Percentiles rank a stretch among this genome's conserved stretches.
Conservation (phyloP, 2,113 vertebrate genomes). For the Ctenomys sociabilis region DNA sequence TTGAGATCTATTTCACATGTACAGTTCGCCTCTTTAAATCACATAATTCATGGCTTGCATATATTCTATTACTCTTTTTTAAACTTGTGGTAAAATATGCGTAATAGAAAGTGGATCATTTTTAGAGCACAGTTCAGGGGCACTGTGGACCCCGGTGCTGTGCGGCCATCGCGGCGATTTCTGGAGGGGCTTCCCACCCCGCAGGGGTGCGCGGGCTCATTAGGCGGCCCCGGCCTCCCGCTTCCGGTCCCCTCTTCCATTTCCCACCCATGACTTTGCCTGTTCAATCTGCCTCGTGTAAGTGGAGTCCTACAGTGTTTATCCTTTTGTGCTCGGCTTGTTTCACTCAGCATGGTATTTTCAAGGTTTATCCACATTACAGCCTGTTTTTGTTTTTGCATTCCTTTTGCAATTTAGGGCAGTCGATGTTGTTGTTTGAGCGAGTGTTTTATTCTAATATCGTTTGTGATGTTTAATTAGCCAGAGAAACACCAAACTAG, state of each 20-base stretch:
- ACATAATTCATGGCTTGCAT: not conserved
- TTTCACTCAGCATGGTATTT: not conserved
- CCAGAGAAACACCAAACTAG: not conserved
- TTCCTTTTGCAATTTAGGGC: not conserved
- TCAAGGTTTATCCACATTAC: not conserved
- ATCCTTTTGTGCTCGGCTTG: not conserved
- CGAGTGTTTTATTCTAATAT: not conserved
- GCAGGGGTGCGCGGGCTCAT: not conserved
- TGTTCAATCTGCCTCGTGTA: fast-evolving
- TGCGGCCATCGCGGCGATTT: not conserved
- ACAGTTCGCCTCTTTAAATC: not conserved
- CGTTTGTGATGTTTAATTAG: conserved; percentile 27
- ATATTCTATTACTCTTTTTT: conserved; percentile 32
- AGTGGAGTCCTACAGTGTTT: fast-evolving
- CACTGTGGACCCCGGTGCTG: too few species aligned
- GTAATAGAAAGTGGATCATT: not conserved
- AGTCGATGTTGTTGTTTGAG: not conserved
- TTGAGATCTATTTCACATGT: not conserved
- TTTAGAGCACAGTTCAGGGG: not conserved
- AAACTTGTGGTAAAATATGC: not conserved
- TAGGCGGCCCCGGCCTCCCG: fast-evolving
- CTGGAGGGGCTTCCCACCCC: not conserved
- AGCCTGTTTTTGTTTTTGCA: not conserved
- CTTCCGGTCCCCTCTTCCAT: fast-evolving
- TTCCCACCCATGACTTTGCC: too few species aligned